Evolutionary conservation across 2,113 vertebrate genomes (phyloP), one percentile per base, ranked within the genome.

Genomic region (Rostratula benghalensis): DNA sequence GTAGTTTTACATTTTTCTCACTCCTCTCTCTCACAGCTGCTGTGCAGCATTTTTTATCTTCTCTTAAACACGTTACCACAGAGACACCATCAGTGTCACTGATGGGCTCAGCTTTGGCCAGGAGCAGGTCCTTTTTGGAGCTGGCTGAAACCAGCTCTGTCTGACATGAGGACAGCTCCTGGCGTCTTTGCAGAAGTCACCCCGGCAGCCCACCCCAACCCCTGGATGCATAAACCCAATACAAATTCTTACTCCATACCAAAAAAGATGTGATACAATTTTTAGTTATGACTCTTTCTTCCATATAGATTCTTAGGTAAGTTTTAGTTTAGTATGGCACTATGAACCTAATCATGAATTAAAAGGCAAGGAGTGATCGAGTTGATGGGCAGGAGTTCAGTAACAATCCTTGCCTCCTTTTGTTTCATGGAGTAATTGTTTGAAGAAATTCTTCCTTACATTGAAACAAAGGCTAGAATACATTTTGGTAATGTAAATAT

Each of bases 401-500:
- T 22, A 83, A 54, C 27, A 88, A 83, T 21, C 10, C 33, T 68
- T 84, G 75, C 39, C 14, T 60, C 64, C 31, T 11, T 86, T 73
- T 80, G 37, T 53, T 82, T 89, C 57, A 69, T 1, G 35, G 9
- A 68, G 31, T 57, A 81, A 13, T 37, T 31, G 82, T 82, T 56
- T 70, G 9, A 71, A 79, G 23, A 73, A 86, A 78, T 59, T 16
- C 14, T 79, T 64, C 37, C 50, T 57, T 83, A 76, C 48, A 85
- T 15, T 43, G n/a, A 79, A 85, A 41, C 14, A 73, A 81, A 59
- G 28, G 18, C 13, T 74, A 69, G 31, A 93, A 79, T 33, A 73
- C 0, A 0, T 78, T 87, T 85, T 2, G 0, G 33, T 48, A 83
- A 75, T 19, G 13, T 61, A 87, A 84, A 63, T 46, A 37, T 7